Base-by-base conservation (phyloP, 2,113 vertebrate species). In the Bostrychus sinensis region DNA sequence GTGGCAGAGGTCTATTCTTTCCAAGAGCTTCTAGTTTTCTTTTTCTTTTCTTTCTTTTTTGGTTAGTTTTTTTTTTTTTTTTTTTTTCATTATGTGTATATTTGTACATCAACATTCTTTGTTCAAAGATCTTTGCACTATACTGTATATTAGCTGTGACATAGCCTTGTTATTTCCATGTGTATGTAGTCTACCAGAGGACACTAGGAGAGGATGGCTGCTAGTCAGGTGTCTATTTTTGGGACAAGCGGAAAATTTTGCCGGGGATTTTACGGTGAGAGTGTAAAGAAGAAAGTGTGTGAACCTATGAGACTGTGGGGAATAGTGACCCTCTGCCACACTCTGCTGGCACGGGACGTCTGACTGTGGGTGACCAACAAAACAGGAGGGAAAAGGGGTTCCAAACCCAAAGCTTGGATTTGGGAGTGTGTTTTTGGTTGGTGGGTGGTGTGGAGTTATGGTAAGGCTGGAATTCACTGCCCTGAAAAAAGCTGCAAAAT, bases 191-290 rank as follows among this genome's bases (percentile, higher is more conserved):
- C 74, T 41, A 77, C 83, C 75, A 74, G 37, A 75, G 86, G 84
- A 86, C 88, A 84, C 83, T 79, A 80, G 14, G 54, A 17, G 16
- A 67, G 64, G 38, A 11, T 66, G 80, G 73, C 75, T 76, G 37
- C 66, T 14, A 69, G 56, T 84, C 69, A 69, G 65, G 70, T 79
- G 51, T 66, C 78, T 88, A 88, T 91, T 90, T 89, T 78, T 80
- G 84, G 76, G 66, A 48, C 32, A 28, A 70, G 78, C 26, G 88
- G 90, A 91, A 90, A 84, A 72, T 90, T 90, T 90, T 39, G 14
- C 60, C 2, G 39, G 60, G 68, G 71, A 78, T 59, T 76, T 53
- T 78, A 39, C 54, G 54, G 80, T 39, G 60, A 65, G 61, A 58
- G 66, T 69, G 19, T 66, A 13, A 75, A 75, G 74, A 70, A 78